Evolutionary conservation across 23 tunicate genomes (phyloP), one percentile per base, ranked within the genome.

Genomic region (Trididemnum nubilum): DNA sequence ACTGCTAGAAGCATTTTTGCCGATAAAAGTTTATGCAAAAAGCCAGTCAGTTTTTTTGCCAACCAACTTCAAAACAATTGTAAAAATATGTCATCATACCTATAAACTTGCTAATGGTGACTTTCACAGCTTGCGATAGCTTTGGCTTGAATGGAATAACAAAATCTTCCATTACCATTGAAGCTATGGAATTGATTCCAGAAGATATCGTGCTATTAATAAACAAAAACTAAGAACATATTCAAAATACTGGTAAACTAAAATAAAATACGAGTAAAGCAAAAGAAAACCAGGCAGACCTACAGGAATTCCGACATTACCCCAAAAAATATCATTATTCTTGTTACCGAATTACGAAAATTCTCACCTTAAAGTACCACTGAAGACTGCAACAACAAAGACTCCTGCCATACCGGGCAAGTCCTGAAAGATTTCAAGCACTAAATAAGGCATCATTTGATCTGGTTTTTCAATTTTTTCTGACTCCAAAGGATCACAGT

Each of bases 351-450:
- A n/a, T n/a, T n/a, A n/a, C n/a, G n/a, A n/a, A n/a, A n/a, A n/a
- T n/a, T n/a, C 15, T 44, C 27, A 82, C 86, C 86, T 82, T 28
- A 82, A 39, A 7, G 80, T 82, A 3, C 86, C 86, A 51, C 86
- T 82, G 38, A 82, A 82, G 2, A 80, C 79, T 25, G 86, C 86
- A 5, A 54, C 57, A 4, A 82, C 86, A 44, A 37, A 82, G 2
- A 82, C 31, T 36, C 86, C 86, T 24, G 86, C 86, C 65, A 82
- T 49, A 2, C 86, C 86, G 1, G 86, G 86, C 2, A 82, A 5
- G 33, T 82, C 65, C 7, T 44, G 18, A 49, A 82, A 82, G 29
- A 82, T 71, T 33, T 82, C 86, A 2, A 71, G 21, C 65, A 82
- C 79, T 65, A 82, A 7, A 7, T 38, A 70, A 12, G 86, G 79